Percentiles rank a stretch among this genome's conserved stretches.
phyloP scores from a whole-genome alignment of 2,113 vertebrate genomes.

The Sylvietta virens region DNA sequence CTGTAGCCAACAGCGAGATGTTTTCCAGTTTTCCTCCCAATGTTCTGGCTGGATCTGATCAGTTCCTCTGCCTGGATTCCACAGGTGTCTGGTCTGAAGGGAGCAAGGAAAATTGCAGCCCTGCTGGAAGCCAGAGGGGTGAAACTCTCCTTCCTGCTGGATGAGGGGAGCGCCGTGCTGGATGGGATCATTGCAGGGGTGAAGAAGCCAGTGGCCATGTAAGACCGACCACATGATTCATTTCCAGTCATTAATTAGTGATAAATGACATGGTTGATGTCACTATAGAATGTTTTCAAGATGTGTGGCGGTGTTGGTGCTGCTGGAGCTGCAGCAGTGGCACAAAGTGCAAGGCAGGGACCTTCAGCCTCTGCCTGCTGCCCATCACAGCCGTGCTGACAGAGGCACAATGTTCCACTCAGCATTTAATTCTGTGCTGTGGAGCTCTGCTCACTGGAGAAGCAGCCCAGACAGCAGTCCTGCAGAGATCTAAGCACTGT shows the following conservation, averaged over 20 bases:
- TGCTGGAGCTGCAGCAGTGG: neutral
- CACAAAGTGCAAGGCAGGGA: neutral
- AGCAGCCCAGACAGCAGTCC: neutral
- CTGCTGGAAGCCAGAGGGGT: conserved; percentile 78
- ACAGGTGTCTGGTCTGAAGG: conserved; percentile 78
- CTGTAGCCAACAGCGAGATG: neutral
- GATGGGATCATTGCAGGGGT: conserved; percentile 77
- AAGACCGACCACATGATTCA: neutral
- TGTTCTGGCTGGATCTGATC: neutral
- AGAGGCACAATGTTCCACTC: neutral
- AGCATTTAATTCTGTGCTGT: neutral
- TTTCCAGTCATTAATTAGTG: neutral
- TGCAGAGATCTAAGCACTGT: neutral
- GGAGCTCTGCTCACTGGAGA: neutral
- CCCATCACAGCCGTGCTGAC: neutral
- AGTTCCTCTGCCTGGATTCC: neutral
- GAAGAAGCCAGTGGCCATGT: conserved; percentile 85
- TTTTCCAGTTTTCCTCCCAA: neutral
- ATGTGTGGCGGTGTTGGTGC: neutral
- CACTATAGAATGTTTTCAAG: neutral
- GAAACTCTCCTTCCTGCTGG: conserved; percentile 83
- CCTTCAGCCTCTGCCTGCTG: neutral
- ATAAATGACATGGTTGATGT: neutral
- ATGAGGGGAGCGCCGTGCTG: conserved; percentile 80
- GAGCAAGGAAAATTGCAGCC: conserved; percentile 79